Base-by-base conservation (phyloP, 2,113 vertebrate genomes). In the Plectropomus leopardus region DNA sequence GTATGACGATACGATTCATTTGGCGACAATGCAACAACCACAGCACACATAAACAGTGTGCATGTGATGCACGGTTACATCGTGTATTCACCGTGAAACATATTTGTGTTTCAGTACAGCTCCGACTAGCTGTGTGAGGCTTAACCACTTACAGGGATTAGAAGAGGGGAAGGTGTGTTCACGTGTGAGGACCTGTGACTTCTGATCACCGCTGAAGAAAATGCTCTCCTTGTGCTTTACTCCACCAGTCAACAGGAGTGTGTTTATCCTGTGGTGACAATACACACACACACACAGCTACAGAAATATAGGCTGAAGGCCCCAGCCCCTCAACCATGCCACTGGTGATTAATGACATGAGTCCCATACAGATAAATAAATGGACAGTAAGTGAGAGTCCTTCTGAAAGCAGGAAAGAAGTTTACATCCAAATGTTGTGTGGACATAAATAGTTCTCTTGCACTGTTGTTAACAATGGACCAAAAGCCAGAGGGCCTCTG, bases 131-230 rank as follows among this genome's bases (percentile, higher is more conserved):
- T 45, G 50, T 42, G 54, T 65, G 53, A 59, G 32, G 75, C 51
- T 87, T 80, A 85, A 72, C 32, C 54, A 54, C 72, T 74, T 74
- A 51, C 15, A 61, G 45, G 67, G 82, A 73, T 86, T 79, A 82
- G 14, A 23, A 64, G 21, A 65, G 67, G 58, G 76, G 71, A 64
- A 69, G 61, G 58, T 82, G 71, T 64, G 66, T 28, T 72, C 77
- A 78, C 57, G 19, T 57, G 48, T 59, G 45, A 42, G n/a, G 14
- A 60, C 72, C 66, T 71, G 50, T 74, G 81, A 81, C 28, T 78
- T 87, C 34, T 83, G 80, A 80, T 69, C 57, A 6, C 57, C 15
- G n/a, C 19, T n/a, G 3, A 21, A 28, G 50, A 47, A 44, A 54
- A 42, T 14, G 5, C 7, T 50, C 45, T 58, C 40, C 26, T 7